Evolutionary conservation across 2,113 vertebrate genomes (phyloP).

Genomic region (Hystrix cristata): DNA sequence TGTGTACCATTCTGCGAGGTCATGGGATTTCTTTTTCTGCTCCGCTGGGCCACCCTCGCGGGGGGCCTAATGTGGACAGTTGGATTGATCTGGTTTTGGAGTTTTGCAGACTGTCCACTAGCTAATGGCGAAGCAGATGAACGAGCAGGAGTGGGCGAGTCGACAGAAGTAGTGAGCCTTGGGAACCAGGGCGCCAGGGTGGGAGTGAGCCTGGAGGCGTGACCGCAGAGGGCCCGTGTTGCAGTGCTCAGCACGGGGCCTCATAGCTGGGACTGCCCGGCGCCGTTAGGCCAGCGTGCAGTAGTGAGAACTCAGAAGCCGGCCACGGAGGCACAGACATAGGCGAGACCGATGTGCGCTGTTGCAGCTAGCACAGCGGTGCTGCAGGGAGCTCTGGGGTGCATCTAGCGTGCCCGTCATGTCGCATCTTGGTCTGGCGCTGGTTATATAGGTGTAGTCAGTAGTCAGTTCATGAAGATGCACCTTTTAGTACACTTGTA

Average conservation of each 20-base stretch:
- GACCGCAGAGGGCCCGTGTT: too few species aligned
- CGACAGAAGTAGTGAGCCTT: neutral
- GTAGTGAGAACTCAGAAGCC: neutral
- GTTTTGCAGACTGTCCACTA: neutral
- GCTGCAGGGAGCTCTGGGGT: accelerated
- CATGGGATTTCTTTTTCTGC: neutral
- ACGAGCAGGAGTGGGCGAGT: neutral
- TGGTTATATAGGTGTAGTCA: neutral
- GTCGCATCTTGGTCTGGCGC: neutral
- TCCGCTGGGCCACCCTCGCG: neutral
- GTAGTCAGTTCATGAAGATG: neutral
- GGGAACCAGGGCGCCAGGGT: neutral
- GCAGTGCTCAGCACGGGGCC: neutral
- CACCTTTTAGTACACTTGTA: neutral
- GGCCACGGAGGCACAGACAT: neutral
- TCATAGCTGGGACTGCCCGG: accelerated
- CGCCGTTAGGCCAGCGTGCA: accelerated
- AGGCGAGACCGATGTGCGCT: neutral
- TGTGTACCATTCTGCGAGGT: accelerated
- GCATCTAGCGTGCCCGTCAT: neutral
- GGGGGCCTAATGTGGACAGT: neutral
- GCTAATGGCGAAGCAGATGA: neutral
- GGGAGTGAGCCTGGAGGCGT: neutral
- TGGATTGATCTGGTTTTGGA: neutral
- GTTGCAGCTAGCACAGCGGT: neutral